These are phyloP conservation scores for Guaruba guarouba DNA, from an alignment of 2,113 vertebrate species.

Conservation along the genomic window DNA sequence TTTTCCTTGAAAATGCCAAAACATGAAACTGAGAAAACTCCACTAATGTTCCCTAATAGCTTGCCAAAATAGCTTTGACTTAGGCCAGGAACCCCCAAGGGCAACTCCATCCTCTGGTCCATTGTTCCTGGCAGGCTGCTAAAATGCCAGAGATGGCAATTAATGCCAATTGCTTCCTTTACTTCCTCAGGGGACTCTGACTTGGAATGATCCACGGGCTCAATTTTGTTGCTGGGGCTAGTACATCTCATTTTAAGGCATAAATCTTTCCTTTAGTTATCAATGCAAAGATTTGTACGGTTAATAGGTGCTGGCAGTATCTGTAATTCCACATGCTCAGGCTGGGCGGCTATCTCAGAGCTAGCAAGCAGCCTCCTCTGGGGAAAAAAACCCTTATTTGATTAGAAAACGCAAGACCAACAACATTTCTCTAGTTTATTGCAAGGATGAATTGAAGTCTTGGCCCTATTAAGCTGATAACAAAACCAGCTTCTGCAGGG, in stretches of 20 bases:
- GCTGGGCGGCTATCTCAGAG: background rate
- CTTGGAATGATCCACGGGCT: conserved; percentile 16
- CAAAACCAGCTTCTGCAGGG: background rate
- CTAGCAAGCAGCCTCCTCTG: background rate
- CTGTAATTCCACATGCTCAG: conserved; percentile 17
- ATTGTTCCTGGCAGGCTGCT: background rate
- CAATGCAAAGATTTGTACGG: conserved; percentile 26
- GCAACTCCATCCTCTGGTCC: background rate
- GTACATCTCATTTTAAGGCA: conserved; percentile 27
- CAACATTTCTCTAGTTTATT: conserved; percentile 47
- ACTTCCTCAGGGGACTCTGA: background rate
- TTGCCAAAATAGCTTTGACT: background rate
- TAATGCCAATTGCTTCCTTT: conserved; percentile 4
- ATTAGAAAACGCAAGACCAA: conserved; percentile 30
- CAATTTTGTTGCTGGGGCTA: conserved; percentile 10
- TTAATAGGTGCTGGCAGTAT: background rate
- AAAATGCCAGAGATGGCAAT: background rate
- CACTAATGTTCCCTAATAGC: background rate
- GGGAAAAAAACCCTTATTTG: background rate
- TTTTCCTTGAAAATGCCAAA: background rate
- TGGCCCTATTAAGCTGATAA: conserved; percentile 54
- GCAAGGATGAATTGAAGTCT: conserved; percentile 49
- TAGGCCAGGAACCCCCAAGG: background rate
- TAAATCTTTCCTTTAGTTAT: conserved; percentile 43
- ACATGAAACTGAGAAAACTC: fast-evolving